Percentiles rank a stretch among this genome's conserved stretches.
Evolutionary conservation across 1,140 invertebrate genomes (phyloP).

Genomic region (Monomorium pharaonis): DNA sequence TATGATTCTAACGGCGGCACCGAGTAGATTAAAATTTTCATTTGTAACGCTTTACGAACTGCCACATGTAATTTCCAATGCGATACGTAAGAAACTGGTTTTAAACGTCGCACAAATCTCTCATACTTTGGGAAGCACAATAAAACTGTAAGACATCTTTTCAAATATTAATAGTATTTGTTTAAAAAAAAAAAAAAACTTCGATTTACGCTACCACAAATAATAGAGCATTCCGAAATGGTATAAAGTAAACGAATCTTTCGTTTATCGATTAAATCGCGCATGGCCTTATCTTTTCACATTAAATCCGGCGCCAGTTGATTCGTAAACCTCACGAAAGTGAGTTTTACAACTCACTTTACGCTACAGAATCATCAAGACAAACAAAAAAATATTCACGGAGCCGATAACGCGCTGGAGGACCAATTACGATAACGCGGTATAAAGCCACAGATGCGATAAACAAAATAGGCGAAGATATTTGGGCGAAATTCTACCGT

Average conservation of each 20-base stretch:
- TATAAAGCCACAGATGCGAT: not conserved
- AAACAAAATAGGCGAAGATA: not conserved
- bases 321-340: not conserved
- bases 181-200: not conserved
- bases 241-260: not conserved
- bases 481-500: not conserved
- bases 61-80: not conserved
- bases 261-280: not conserved
- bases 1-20: not conserved
- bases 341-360: slow-evolving; percentile 30
- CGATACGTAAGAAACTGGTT: not conserved
- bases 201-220: not conserved
- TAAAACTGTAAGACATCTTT: not conserved
- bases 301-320: not conserved
- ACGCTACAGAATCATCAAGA: not conserved
- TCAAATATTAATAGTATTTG: not conserved
- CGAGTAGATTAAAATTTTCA: not conserved
- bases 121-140: not conserved
- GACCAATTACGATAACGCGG: not conserved
- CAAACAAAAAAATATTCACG: slow-evolving; percentile 1
- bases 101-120: not conserved
- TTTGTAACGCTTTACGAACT: not conserved
- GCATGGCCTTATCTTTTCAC: not conserved
- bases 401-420: not conserved
- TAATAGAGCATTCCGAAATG: not conserved